A percentile compares a stretch with the other conserved stretches of the same genome.
Conservation (phyloP, 2,888 invertebrate genomes). For the Lepidonotus clava region DNA sequence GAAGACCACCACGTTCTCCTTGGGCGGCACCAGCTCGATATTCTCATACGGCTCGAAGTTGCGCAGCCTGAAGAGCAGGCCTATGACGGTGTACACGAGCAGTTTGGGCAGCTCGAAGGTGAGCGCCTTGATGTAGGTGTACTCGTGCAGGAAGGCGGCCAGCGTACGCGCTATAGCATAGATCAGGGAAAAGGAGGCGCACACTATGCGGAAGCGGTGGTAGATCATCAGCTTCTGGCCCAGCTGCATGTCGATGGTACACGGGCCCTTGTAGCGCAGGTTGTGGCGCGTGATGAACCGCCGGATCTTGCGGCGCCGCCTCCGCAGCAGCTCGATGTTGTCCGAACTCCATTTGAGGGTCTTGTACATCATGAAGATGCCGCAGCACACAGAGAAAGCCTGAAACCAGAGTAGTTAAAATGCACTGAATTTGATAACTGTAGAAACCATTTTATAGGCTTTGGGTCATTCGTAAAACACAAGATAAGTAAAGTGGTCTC, state of each 20-base stretch:
- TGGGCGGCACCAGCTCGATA: slow-evolving; percentile 61
- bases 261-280: slow-evolving; percentile 58
- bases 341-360: slow-evolving; percentile 63
- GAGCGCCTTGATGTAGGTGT: slow-evolving; percentile 61
- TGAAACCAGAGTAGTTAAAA: slow-evolving; percentile 41
- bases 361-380: slow-evolving; percentile 64
- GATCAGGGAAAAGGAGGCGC: slow-evolving; percentile 58
- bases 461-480: no score
- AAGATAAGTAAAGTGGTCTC: no score
- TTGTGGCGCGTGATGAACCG: slow-evolving; percentile 62
- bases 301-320: slow-evolving; percentile 60
- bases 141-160: slow-evolving; percentile 62
- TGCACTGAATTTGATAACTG: neutral
- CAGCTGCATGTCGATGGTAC: slow-evolving; percentile 63
- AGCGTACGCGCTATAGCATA: slow-evolving; percentile 62
- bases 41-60: slow-evolving; percentile 62
- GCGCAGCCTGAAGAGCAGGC: slow-evolving; percentile 61
- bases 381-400: slow-evolving; percentile 63
- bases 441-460: no score
- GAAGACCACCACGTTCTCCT: slow-evolving; percentile 61
- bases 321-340: slow-evolving; percentile 62
- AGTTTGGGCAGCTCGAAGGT: slow-evolving; percentile 60
- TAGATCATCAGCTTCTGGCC: slow-evolving; percentile 59
- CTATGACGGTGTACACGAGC: slow-evolving; percentile 59
- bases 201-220: slow-evolving; percentile 58